Evolutionary conservation across 2,888 invertebrate species (phyloP).

Genomic region (Vesta saturnalis): DNA sequence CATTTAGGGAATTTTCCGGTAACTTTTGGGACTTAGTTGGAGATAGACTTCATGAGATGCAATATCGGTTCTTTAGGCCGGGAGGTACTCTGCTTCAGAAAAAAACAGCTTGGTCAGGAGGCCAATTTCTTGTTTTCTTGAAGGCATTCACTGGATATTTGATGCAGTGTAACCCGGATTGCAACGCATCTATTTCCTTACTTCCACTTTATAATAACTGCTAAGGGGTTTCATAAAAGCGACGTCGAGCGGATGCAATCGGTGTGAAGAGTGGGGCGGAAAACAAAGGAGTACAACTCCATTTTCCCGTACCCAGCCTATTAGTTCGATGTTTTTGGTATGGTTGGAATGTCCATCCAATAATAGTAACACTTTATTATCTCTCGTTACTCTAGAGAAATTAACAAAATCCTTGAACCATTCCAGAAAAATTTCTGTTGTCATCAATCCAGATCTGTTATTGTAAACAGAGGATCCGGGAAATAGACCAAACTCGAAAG

Average conservation of each 20-base stretch:
- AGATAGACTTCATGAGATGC: not conserved
- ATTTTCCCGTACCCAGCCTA: constrained; percentile 21
- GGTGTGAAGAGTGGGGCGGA: constrained; percentile 29
- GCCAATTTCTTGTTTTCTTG: not conserved
- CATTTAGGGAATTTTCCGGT: not conserved
- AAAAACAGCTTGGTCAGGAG: not conserved
- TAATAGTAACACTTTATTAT: constrained; percentile 19
- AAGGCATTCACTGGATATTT: not conserved
- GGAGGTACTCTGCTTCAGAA: not conserved
- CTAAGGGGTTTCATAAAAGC: constrained; percentile 5
- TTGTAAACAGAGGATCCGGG: not conserved
- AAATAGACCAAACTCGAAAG: too few species aligned
- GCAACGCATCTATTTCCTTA: not conserved
- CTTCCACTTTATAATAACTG: not conserved
- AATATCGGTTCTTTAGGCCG: not conserved
- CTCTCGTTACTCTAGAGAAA: constrained; percentile 23
- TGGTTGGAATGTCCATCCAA: too few species aligned
- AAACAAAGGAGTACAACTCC: constrained; percentile 29
- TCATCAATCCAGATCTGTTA: too few species aligned
- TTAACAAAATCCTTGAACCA: constrained; percentile 21
- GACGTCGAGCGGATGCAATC: constrained; percentile 34
- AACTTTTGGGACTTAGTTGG: not conserved
- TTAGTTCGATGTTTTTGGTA: constrained; percentile 23
- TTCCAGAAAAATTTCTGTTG: constrained; percentile 28
- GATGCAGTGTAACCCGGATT: constrained; percentile 3